Conservation (phyloP, 2,797 vertebrate genomes). For the Arrhamphus sclerolepis region DNA sequence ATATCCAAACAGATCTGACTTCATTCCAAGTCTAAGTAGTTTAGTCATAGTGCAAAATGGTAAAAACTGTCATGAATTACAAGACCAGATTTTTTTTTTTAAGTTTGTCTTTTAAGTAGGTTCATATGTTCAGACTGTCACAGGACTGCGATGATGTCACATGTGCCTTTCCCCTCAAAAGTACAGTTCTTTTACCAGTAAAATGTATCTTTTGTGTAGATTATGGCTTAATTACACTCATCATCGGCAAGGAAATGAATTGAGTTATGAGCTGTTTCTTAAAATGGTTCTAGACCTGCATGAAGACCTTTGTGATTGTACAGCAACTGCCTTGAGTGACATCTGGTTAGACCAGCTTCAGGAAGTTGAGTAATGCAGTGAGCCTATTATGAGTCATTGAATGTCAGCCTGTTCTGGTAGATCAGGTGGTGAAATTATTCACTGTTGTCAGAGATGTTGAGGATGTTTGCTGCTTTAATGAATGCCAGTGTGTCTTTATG, state of each 20-base stretch:
- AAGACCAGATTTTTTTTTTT: conserved; percentile 3
- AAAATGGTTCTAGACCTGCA: not conserved
- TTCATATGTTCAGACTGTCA: conserved; percentile 1
- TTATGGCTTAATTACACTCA: conserved; percentile 2
- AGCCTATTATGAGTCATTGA: conserved; percentile 48
- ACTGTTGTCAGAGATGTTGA: conserved; percentile 13
- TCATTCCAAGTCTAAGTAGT: conserved; percentile 4
- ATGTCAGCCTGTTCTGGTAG: conserved; percentile 34
- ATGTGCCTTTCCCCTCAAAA: conserved; percentile 14
- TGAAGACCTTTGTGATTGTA: conserved; percentile 1
- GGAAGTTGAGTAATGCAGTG: conserved; percentile 17
- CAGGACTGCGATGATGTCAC: conserved; percentile 1
- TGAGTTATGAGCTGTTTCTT: not conserved
- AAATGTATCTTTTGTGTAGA: conserved; percentile 11
- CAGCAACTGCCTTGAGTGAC: conserved; percentile 8
- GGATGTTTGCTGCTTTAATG: conserved; percentile 14
- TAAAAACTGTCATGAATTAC: not conserved
- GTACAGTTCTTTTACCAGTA: conserved; percentile 3
- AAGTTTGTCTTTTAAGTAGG: conserved; percentile 8
- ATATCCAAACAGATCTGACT: not conserved
- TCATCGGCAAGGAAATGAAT: conserved; percentile 4
- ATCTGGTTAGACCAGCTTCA: conserved; percentile 32
- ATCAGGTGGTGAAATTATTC: conserved; percentile 34
- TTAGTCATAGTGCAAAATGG: not conserved
- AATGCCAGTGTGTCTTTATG: conserved; percentile 14